phyloP scores from a whole-genome alignment of 2,113 vertebrate species.

The Corythornis vintsioides region DNA sequence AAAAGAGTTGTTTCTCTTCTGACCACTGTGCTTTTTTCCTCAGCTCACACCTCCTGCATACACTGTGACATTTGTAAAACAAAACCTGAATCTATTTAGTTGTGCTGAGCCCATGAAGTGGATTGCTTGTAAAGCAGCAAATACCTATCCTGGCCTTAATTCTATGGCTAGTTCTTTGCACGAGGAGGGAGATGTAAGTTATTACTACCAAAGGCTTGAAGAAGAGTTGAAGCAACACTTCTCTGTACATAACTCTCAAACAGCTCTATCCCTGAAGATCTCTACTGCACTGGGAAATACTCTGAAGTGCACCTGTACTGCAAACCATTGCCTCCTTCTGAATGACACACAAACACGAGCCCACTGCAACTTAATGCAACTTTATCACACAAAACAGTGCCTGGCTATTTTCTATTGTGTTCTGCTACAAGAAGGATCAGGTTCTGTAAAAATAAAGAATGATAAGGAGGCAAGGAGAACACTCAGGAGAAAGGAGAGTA shows the following conservation, averaged over 20 bases:
- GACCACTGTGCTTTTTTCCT: not conserved
- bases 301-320: not conserved
- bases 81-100: constrained; percentile 1
- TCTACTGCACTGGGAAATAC: not conserved
- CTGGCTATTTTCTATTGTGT: not conserved
- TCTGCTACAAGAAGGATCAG: not conserved
- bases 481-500: not conserved
- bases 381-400: not conserved
- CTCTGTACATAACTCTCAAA: not conserved
- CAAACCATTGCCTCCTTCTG: not conserved
- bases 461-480: not conserved
- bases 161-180: not conserved
- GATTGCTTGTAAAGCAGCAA: not conserved
- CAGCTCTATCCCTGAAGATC: not conserved
- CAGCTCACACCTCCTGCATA: constrained; percentile 8
- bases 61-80: constrained; percentile 3
- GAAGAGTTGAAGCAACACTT: not conserved
- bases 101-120: not conserved
- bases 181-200: not conserved
- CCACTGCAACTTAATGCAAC: not conserved
- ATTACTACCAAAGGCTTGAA: not conserved
- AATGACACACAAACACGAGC: not conserved
- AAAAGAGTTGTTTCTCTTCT: constrained; percentile 9
- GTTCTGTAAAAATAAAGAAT: not conserved
- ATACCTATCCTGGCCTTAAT: not conserved